Base-by-base conservation (phyloP, 2,888 invertebrate genomes). In the Chrysolina oricalcia region DNA sequence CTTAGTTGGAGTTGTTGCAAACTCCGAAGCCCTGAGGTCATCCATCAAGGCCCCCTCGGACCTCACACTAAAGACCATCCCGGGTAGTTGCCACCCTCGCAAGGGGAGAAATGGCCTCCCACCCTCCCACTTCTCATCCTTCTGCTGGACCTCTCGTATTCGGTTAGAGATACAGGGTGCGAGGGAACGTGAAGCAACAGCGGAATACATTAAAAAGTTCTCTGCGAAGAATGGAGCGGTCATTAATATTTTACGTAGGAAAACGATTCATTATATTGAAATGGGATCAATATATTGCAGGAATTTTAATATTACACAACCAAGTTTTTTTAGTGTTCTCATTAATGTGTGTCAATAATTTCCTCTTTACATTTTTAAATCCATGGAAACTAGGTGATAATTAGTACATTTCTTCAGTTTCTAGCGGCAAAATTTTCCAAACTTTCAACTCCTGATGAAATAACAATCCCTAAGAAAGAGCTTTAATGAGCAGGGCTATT, bases 11-110 rank as follows among this genome's bases (percentile, higher is more conserved):
- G 80, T 80, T 78, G 78, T 72, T 78, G 82, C 73, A 80, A 80
- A 81, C 82, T 82, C 84, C 83, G 83, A 79, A 82, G 84, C 88
- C 87, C 88, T 84, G 87, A 88, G 88, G 89, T 89, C 88, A 88
- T 89, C 88, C 88, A 89, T 89, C 89, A 89, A 87, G 86, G 86
- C 84, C 86, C 87, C 87, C 83, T 81, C 81, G 81, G 84, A 82
- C 84, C 85, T 83, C 86, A 86, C 83, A 85, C 86, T 83, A 84
- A 85, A 84, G 85, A 85, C 85, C 82, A 76, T 74, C 77, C 80
- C 81, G 80, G 81, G 81, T 69, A 78, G 81, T 75, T 78, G 80
- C 83, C 68, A 53, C 83, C 81, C 82, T 80, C 80, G 81, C 80
- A 83, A 83, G 82, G 83, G 82, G 75, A 77, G 78, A 81, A 80